Percentiles rank a stretch among this genome's conserved stretches.
phyloP scores from a whole-genome alignment of 2,113 vertebrate species.

The Sterrhoptilus dennistouni region DNA sequence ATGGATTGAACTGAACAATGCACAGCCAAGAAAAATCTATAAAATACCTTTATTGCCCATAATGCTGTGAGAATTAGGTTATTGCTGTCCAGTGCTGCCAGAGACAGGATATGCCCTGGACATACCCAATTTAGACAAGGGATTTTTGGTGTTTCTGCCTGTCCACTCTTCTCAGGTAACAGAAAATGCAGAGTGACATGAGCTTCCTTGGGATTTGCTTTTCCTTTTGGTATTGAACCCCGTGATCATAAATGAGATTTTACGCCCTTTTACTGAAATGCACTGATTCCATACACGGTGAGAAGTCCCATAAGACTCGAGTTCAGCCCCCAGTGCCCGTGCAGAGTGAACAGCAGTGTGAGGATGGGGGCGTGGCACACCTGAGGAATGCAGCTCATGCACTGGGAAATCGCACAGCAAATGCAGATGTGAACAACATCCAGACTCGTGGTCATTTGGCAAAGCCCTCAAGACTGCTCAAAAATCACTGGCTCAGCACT shows the following conservation, averaged over 20 bases:
- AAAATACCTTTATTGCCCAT: background rate
- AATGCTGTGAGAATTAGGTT: background rate
- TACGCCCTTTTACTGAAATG: background rate
- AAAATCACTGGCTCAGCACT: background rate
- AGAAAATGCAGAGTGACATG: background rate
- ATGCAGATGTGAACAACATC: background rate
- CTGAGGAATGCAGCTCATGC: background rate
- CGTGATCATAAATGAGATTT: background rate
- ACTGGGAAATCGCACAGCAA: background rate
- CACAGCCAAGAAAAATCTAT: background rate
- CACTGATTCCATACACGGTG: background rate
- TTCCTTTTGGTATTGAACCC: background rate
- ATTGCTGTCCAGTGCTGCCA: background rate
- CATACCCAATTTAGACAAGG: background rate
- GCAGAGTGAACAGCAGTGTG: background rate
- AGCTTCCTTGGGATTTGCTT: background rate
- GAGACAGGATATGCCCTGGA: background rate
- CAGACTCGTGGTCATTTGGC: background rate
- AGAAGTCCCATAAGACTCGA: fast-evolving
- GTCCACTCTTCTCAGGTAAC: background rate
- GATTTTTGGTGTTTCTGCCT: background rate
- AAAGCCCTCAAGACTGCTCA: background rate
- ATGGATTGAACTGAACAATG: background rate
- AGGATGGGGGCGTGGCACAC: background rate
- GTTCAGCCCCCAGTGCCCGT: background rate